phyloP scores from a whole-genome alignment of 2,888 invertebrate species.

The Rotaria sp. region DNA sequence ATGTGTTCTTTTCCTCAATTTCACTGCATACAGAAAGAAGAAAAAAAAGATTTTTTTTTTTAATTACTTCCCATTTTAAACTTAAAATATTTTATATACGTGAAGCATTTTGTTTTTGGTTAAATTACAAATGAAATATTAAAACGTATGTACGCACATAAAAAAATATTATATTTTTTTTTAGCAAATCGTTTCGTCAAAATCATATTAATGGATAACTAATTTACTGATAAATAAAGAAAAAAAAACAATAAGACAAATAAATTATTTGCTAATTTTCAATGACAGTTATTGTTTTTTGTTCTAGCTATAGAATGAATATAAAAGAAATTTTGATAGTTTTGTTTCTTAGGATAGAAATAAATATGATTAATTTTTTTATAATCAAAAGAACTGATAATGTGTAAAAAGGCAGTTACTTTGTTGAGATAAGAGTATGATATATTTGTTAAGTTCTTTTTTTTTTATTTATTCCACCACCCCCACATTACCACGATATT shows the following conservation, averaged over 20 bases:
- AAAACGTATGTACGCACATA: not conserved
- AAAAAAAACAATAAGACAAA: no score
- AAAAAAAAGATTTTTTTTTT: no score
- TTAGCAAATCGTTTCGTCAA: no score
- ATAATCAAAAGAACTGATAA: not conserved
- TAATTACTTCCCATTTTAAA: no score
- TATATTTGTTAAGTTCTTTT: not conserved
- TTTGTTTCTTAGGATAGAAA: not conserved
- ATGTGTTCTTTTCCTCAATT: not conserved
- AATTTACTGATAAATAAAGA: no score
- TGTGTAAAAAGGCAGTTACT: not conserved
- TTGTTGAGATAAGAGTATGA: not conserved
- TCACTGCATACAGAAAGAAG: no score
- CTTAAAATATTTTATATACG: no score
- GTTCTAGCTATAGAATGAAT: not conserved
- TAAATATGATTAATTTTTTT: not conserved
- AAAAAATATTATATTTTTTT: no score
- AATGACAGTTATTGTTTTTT: not conserved
- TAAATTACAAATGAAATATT: not conserved
- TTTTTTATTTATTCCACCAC: constrained; percentile 8
- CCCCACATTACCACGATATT: not conserved
- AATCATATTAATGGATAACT: no score
- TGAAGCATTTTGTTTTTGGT: no score
- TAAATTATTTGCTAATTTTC: not conserved
- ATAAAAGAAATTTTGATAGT: not conserved